Base-by-base conservation (phyloP, 2,797 vertebrate species). In the Tachyglossus aculeatus region DNA sequence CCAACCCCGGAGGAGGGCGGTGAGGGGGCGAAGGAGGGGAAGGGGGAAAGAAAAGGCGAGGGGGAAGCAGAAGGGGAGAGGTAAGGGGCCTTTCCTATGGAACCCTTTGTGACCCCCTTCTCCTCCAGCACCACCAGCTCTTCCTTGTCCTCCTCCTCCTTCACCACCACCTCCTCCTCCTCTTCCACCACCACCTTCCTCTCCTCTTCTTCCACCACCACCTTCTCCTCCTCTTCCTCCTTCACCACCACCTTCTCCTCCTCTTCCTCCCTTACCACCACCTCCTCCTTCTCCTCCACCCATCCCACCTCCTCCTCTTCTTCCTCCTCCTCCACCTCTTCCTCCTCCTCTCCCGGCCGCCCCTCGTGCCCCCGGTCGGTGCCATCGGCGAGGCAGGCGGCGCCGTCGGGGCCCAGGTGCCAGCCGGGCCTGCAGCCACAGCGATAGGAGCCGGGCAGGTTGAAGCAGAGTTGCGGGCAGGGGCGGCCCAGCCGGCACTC, bases 351-450 rank as follows among this genome's bases (percentile, higher is more conserved):
- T 19, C 18, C 36, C 2, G 9, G 7, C 9, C 31, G 10, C 16
- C 3, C 18, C 11, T 29, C 2, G 29, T 29, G 25, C n/a, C 32
- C 51, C 6, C 25, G 12, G 5, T 18, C 39, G 1, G 1, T 48
- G 25, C 21, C 5, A 4, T 33, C 45, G 2, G 2, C 22, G 10
- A 19, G 48, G 37, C 93, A 94, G 27, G 88, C 82, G 4, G 37
- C 59, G 1, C 81, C 59, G 1, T 85, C 57, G 0, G 56, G 45
- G 1, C 80, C 76, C 6, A 51, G 43, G 8, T 67, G 5, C 74
- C 63, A 88, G 21, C 91, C 91, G 0, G 67, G 9, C 0, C 15
- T 45, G 61, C 93, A 94, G 68, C 78, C 56, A 9, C 93, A 94
- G 37, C 3, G 21, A 29, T 89, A 94, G 39, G 75, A 78, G 0